Base-by-base conservation (phyloP, 2,113 vertebrate genomes). In the Forbesichthys agassizii region DNA sequence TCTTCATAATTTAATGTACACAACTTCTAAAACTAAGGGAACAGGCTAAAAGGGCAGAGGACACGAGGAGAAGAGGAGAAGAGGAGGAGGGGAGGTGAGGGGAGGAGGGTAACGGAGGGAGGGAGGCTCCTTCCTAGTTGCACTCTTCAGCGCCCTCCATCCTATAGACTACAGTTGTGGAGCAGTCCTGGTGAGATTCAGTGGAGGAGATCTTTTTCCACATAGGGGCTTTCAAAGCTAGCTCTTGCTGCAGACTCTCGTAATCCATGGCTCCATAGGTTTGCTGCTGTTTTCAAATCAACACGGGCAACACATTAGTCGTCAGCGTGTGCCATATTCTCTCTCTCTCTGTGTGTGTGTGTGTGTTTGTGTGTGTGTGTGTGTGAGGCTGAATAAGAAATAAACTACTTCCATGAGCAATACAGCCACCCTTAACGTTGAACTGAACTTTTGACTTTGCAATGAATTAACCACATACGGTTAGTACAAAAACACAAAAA, bases 101-200 rank as follows among this genome's bases (percentile, higher is more conserved):
- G 16, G 3, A 11, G 58, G 33, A 42, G 9, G 56, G 20, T 3
- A 11, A 12, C 9, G 11, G n/a, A 16, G 6, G 47, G 33, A 56
- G 20, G 2, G 5, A 62, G 11, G 36, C 4, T 70, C 73, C 47
- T n/a, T 61, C 53, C 55, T 66, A 80, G 82, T 59, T 79, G 86
- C 92, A 92, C 86, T 98, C 92, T 89, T 84, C 90, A 86, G 93
- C 92, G 88, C 89, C 92, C 92, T 96, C 95, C 96, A 97, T 96
- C 93, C 96, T 96, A 98, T 98, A 99, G 68, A 99, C 95, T 96
- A 99, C 86, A 91, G 96, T 98, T 90, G 95, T 98, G 90, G 96
- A 97, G 92, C 94, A 93, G 94, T 99, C 96, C 93, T 98, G 93
- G 86, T 95, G 94, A 82, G 94, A 94, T 94, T 99, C 96, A 11